These are phyloP conservation scores for Motacilla alba DNA, from an alignment of 2,113 vertebrate species.

Conservation along the genomic window DNA sequence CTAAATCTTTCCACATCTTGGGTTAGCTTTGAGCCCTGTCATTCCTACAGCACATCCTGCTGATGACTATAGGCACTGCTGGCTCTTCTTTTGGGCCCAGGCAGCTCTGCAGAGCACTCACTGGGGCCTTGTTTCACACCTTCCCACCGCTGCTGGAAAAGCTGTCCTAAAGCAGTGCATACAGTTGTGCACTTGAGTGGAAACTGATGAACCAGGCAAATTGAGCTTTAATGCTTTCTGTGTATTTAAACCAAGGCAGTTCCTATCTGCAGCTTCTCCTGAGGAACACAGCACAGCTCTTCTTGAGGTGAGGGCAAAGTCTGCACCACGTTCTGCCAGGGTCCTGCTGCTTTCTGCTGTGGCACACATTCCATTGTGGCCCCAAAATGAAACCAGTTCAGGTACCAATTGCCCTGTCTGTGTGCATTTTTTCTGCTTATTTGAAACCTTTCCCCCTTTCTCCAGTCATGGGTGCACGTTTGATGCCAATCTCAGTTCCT, in stretches of 20 bases:
- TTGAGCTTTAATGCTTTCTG: neutral
- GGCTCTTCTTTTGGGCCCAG: neutral
- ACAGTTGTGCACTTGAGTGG: neutral
- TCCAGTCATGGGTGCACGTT: neutral
- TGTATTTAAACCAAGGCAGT: neutral
- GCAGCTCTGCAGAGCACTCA: neutral
- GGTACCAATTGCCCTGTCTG: neutral
- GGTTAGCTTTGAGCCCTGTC: neutral
- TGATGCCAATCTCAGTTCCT: neutral
- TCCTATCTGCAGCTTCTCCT: neutral
- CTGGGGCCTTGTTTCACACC: neutral
- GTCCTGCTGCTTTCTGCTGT: neutral
- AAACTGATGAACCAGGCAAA: neutral
- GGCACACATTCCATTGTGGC: neutral
- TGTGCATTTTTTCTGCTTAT: neutral
- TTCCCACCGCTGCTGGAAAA: neutral
- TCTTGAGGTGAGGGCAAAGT: neutral
- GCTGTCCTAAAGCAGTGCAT: neutral
- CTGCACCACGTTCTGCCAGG: neutral
- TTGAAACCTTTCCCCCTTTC: neutral
- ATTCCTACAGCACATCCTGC: neutral
- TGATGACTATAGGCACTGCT: accelerated
- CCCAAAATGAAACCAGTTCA: neutral
- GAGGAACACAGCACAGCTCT: neutral
- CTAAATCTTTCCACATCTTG: neutral